Evolutionary conservation across 2,888 invertebrate genomes (phyloP), one percentile per base, ranked within the genome.

Genomic region (Leucozona laternaria): DNA sequence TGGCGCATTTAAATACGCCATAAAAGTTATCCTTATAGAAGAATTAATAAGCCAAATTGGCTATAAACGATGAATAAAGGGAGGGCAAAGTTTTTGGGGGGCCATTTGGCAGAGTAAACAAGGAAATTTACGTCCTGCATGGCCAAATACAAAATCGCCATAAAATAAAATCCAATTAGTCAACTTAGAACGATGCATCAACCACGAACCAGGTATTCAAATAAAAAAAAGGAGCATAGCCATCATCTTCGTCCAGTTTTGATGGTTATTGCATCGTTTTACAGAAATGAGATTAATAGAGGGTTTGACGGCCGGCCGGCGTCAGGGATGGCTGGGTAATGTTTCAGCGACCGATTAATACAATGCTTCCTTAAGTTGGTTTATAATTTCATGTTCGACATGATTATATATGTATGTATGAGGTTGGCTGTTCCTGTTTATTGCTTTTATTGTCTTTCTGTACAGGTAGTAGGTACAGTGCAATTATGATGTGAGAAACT

Each of bases 81-180:
- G 28, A 43, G 48, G 40, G 40, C 73, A 5, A n/a, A 37, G 17
- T 45, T 60, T 70, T 85, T 72, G 72, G 77, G 78, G 68, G 73
- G 78, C 53, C 81, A 78, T 55, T 45, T 68, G 45, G 45, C 53
- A 70, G 62, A 57, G 78, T 73, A 86, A 86, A 88, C 73, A 82
- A 85, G 79, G 70, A 88, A 85, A 71, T 88, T 88, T 85, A 88
- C 79, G 77, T 68, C 50, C 60, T 80, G 82, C 50, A 37, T 80
- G 82, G 15, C 73, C 60, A 78, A 80, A 79, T 88, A 88, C 85
- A 85, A 88, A 85, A 77, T 73, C 48, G 76, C 86, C 79, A 88
- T 89, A 88, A 89, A 89, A 88, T 88, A 82, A 89, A 89, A 88
- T 88, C 89, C 89, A 89, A 89, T 89, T 89, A 89, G 89, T 88